Base-by-base conservation (phyloP, 2,113 vertebrate species). In the Phylloscopus trochiloides region DNA sequence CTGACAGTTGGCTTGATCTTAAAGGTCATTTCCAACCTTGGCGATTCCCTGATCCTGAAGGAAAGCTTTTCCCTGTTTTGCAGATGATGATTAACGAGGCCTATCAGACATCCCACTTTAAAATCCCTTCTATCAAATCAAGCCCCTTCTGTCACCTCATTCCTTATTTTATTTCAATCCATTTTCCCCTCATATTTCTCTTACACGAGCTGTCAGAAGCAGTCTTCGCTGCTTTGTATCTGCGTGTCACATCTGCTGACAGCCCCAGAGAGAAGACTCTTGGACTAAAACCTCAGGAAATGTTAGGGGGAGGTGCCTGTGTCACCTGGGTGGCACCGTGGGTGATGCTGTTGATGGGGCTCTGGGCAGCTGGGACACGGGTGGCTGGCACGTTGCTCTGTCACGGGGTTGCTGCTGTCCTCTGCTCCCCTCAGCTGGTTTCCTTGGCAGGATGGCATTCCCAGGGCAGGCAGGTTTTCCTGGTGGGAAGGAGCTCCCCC, bases 151-250 rank as follows among this genome's bases (percentile, higher is more conserved):
- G 84, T 63, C 96, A 71, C 88, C 93, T 97, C 96, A 24, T 95
- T 95, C 94, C 81, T 91, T 57, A 25, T 88, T 96, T 96, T 88
- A 94, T 94, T 97, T 95, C 86, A 7, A 75, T 89, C 86, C 76
- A 14, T 94, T 97, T 97, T 68, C 50, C 95, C 76, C 75, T 97
- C 96, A 25, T 94, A 73, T 97, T 96, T 95, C 96, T 94, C n/a
- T 77, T 65, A 95, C 38, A 21, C 36, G 88, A 95, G 82, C 96
- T 97, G 97, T 97, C 98, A 97, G 28, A 63, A 86, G 71, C 91
- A 62, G 16, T 40, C 90, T 93, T 24, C 34, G 63, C 89, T 57
- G 62, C 7, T 78, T 32, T 36, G 40, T 45, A 0, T 50, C 70
- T 3, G 28, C 1, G 5, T 70, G 89, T 94, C 70, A 67, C 76